These are phyloP conservation scores for Tipula confusa DNA, from an alignment of 2,888 invertebrate species.

Conservation along the genomic window DNA sequence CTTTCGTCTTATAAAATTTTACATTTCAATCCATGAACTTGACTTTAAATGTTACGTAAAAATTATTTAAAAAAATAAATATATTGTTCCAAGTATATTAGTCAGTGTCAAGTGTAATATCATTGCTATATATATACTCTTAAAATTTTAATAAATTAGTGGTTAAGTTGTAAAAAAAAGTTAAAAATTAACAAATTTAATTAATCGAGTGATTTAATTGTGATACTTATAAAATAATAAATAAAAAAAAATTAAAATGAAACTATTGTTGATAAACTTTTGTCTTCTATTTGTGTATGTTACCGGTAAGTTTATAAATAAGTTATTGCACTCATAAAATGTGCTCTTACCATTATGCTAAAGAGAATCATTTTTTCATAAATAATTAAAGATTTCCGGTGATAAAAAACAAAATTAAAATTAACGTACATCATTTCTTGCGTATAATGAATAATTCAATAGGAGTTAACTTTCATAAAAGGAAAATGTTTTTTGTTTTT, in stretches of 20 bases:
- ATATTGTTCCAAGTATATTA: neutral
- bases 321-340: neutral
- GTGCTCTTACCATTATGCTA: neutral
- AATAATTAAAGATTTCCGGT: constrained; percentile 27
- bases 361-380: neutral
- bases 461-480: neutral
- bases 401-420: constrained; percentile 20
- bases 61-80: constrained; percentile 12
- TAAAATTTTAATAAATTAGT: too few relatives aligned
- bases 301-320: constrained; percentile 15
- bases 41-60: constrained; percentile 39
- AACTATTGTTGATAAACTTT: neutral
- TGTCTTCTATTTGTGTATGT: constrained; percentile 21
- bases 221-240: neutral
- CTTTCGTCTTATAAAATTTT: constrained; percentile 42
- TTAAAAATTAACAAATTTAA: neutral
- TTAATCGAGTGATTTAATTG: constrained; percentile 26
- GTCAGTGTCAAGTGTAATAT: constrained; percentile 26
- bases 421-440: too few relatives aligned
- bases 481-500: neutral
- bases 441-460: constrained; percentile 4
- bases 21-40: constrained; percentile 47
- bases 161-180: neutral
- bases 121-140: neutral
- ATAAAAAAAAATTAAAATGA: neutral